phyloP scores from a whole-genome alignment of 2,797 vertebrate genomes.

The Enteromius paludinosus region DNA sequence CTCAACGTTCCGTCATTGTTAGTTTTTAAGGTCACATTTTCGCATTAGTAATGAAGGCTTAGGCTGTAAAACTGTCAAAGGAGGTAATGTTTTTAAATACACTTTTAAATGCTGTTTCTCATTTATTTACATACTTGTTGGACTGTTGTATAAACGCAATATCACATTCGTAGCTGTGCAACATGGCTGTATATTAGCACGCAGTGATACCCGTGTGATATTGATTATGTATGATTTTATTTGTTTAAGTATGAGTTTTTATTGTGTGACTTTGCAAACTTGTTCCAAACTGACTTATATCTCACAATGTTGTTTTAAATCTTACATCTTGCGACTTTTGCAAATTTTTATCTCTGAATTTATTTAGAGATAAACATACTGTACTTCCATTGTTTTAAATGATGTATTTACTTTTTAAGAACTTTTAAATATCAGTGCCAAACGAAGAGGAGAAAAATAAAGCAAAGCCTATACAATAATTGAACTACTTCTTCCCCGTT shows the following conservation, averaged over 20 bases:
- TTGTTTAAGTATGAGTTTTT: background rate
- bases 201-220: too few species aligned
- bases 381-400: background rate
- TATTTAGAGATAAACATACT: background rate
- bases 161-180: too few species aligned
- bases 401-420: background rate
- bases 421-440: background rate
- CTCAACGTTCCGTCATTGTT: too few species aligned
- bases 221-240: too few species aligned
- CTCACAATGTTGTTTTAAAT: background rate
- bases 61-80: too few species aligned
- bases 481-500: background rate
- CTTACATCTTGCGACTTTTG: background rate
- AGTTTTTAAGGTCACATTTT: too few species aligned
- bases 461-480: conserved; percentile 3
- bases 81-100: too few species aligned
- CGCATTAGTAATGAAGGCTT: too few species aligned
- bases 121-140: too few species aligned
- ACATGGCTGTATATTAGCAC: too few species aligned
- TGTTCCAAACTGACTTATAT: background rate
- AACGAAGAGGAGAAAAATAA: background rate
- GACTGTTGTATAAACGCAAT: too few species aligned
- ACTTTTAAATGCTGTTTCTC: too few species aligned
- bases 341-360: background rate
- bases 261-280: background rate